Evolutionary conservation across 2,113 vertebrate species (phyloP).

Genomic region (Peucedramus taeniatus): DNA sequence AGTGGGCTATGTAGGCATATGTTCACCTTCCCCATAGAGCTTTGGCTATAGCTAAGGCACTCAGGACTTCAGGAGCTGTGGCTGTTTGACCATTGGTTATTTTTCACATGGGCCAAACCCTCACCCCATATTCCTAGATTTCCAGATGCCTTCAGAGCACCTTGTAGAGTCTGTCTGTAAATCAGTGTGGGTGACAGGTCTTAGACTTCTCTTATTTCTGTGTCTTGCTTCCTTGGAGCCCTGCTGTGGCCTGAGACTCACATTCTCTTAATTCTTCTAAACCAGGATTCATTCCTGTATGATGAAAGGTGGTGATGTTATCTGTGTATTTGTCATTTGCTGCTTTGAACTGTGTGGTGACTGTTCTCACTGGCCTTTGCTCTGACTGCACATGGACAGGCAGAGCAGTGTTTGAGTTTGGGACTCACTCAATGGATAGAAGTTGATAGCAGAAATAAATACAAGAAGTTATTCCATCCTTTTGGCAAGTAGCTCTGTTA

Average conservation of each 20-base stretch:
- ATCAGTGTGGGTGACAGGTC: rapidly evolving
- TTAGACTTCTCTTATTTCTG: neutral
- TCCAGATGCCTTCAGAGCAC: neutral
- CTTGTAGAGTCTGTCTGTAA: neutral
- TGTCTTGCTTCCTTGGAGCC: neutral
- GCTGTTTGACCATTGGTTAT: neutral
- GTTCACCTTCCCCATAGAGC: neutral
- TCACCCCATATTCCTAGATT: neutral
- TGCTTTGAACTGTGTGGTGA: neutral
- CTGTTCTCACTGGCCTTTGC: neutral
- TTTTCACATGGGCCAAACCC: neutral
- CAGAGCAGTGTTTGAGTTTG: neutral
- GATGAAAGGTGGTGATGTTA: neutral
- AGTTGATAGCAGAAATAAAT: neutral
- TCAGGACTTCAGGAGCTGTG: neutral
- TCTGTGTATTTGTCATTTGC: neutral
- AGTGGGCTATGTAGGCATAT: rapidly evolving
- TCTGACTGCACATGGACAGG: neutral
- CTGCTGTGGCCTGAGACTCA: neutral
- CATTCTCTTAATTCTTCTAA: neutral
- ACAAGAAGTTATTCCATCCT: neutral
- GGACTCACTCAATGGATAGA: neutral
- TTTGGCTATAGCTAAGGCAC: neutral
- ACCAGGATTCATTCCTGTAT: neutral
- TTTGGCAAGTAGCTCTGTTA: neutral